Conservation (phyloP, 2,113 vertebrate species). For the Romanogobio albipinnatus region DNA sequence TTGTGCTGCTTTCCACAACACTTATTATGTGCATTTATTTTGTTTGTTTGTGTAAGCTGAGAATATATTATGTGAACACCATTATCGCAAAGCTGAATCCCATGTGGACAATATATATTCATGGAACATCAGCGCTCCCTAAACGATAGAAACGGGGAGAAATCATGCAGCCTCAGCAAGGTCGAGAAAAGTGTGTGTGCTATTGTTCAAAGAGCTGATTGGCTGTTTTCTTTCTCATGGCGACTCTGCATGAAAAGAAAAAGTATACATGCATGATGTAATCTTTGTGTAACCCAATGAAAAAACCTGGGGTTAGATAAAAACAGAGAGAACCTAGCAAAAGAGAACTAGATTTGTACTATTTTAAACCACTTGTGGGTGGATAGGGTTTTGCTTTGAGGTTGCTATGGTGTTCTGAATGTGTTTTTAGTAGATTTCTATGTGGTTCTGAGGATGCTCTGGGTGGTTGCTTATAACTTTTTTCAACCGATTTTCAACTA, state of each 20-base stretch:
- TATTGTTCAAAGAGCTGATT: constrained; percentile 31
- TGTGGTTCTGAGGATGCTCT: background rate
- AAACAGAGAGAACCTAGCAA: background rate
- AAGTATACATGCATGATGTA: constrained; percentile 13
- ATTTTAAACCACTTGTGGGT: background rate
- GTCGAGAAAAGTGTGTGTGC: background rate
- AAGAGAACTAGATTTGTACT: background rate
- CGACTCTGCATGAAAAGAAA: background rate
- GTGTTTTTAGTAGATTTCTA: too few species aligned
- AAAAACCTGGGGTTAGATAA: background rate
- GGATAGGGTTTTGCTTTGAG: background rate
- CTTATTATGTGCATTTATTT: constrained; percentile 15
- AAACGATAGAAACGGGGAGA: constrained; percentile 1
- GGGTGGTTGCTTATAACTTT: background rate
- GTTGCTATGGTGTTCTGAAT: too few species aligned
- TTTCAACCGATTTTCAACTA: background rate
- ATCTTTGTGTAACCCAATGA: constrained; percentile 12
- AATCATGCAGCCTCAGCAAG: constrained; percentile 23
- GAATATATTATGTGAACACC: constrained; percentile 16
- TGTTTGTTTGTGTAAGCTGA: constrained; percentile 24
- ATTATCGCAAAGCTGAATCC: background rate
- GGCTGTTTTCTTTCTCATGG: constrained; percentile 5
- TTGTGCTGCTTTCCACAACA: background rate
- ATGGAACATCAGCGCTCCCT: constrained; percentile 14
- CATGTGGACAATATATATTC: constrained; percentile 37